phyloP scores from a whole-genome alignment of 2,113 vertebrate genomes.

The Elanus axillaris region DNA sequence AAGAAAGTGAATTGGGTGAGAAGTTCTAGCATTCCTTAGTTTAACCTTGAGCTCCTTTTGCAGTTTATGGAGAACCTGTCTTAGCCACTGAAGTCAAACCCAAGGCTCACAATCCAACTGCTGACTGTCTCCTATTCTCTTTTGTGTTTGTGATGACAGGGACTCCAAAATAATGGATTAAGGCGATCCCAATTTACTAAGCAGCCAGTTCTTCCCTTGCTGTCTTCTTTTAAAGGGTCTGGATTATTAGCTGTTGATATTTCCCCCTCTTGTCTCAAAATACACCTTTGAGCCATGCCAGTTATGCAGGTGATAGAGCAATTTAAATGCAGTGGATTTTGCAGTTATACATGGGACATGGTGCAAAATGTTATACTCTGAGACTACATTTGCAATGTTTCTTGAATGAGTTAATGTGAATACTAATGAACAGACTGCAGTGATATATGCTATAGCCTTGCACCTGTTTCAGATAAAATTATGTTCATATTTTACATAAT shows the following conservation, averaged over 20 bases:
- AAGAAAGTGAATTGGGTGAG: not conserved
- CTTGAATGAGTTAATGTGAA: not conserved
- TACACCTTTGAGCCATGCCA: not conserved
- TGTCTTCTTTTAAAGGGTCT: not conserved
- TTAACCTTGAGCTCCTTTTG: not conserved
- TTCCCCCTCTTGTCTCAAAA: fast-evolving
- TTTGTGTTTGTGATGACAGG: not conserved
- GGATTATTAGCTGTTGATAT: not conserved
- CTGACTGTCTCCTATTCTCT: not conserved
- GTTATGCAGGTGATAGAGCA: not conserved
- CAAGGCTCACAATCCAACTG: not conserved
- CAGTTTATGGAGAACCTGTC: not conserved
- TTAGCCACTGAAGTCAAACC: not conserved
- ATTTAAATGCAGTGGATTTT: not conserved
- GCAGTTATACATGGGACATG: not conserved
- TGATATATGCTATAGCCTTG: not conserved
- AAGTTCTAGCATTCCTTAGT: not conserved
- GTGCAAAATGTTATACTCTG: not conserved
- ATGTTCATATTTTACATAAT: not conserved
- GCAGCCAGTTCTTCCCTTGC: not conserved
- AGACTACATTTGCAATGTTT: not conserved
- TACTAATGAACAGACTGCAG: not conserved
- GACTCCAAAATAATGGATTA: not conserved
- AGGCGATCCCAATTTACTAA: not conserved
- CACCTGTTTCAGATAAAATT: not conserved